Evolutionary conservation across 2,113 vertebrate species (phyloP).

Genomic region (Eurystomus gularis): DNA sequence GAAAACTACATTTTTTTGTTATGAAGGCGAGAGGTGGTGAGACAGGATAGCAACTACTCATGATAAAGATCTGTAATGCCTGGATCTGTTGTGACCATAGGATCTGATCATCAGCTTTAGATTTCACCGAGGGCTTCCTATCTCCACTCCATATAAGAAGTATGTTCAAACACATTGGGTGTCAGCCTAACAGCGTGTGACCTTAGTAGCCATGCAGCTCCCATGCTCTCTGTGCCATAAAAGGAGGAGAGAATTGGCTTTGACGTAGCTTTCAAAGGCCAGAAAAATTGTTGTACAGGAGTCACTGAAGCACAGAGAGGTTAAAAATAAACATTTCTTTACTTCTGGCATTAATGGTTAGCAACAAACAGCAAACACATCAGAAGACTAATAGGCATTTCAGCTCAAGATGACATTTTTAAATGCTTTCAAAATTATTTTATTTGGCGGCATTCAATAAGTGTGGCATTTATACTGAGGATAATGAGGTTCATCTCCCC

Average conservation of each 20-base stretch:
- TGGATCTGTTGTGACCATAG: neutral
- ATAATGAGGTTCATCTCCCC: neutral
- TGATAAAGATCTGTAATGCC: neutral
- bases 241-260: neutral
- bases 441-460: neutral
- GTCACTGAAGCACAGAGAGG: neutral
- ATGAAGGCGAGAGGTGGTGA: neutral
- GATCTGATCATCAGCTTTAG: neutral
- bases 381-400: neutral
- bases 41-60: rapidly evolving
- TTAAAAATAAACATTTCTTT: neutral
- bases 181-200: rapidly evolving
- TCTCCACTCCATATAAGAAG: neutral
- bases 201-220: neutral
- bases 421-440: neutral
- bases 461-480: neutral
- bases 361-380: neutral
- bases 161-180: neutral
- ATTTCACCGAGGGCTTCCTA: neutral
- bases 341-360: neutral
- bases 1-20: neutral
- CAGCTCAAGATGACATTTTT: neutral
- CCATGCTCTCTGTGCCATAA: neutral
- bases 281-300: neutral
- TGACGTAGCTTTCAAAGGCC: neutral